Base-by-base conservation (phyloP, 2,113 vertebrate species). In the Pelvicachromis taeniatus region DNA sequence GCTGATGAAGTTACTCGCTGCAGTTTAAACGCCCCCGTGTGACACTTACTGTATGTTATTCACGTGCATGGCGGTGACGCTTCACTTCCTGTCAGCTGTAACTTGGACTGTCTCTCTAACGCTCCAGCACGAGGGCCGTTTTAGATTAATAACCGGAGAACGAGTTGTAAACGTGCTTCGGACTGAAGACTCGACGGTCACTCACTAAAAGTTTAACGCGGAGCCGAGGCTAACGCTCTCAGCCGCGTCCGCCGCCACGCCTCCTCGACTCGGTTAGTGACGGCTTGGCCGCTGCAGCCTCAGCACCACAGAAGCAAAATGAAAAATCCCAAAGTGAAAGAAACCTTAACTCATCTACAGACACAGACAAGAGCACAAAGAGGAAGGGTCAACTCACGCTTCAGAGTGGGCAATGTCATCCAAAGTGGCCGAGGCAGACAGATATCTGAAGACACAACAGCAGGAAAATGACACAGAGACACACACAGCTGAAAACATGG, bases 391-490 rank as follows among this genome's bases (percentile, higher is more conserved):
- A 95, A 97, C 97, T 98, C 97, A 98, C 96, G 95, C 96, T 95
- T 97, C 96, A 91, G 97, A 97, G 80, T 91, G 96, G 96, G 96
- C 86, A 96, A 97, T 94, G 96, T 97, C 97, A 93, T 97, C 97
- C 96, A 97, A 92, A 94, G 97, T 97, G 94, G 96, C 96, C 88
- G 96, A 96, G 93, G 97, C 97, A 95, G 96, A 96, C 96, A 97
- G 94, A 96, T 97, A 97, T 96, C 97, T 97, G 96, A 84, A 96
- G 97, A 97, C 95, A 96, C 93, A 95, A 96, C 94, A 94, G 94
- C 93, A 92, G 94, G 93, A 91, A 75, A 59, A 54, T 95, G 90
- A 96, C 84, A 93, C 86, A 88, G 31, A 92, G 33, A 82, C 42
- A 89, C 55, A 89, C 86, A 59, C 83, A 58, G 54, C 70, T 31